Conservation (phyloP, 2,888 invertebrate genomes). For the Agrotis ipsilon region DNA sequence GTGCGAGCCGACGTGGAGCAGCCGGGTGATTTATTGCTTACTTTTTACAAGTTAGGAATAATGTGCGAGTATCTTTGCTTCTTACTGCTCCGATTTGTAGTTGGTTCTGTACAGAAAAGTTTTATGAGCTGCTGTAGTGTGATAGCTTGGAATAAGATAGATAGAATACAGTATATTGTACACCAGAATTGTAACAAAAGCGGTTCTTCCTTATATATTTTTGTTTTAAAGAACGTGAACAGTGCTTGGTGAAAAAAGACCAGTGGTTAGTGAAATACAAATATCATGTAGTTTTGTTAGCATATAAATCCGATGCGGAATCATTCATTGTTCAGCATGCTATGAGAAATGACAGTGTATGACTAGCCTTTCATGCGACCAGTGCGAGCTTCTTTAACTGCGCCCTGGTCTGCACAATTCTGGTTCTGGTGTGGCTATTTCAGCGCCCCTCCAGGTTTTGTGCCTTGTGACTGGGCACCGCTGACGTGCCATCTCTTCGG, state of each 20-base stretch:
- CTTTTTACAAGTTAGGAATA: conserved; percentile 62
- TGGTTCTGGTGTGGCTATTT: too few species aligned
- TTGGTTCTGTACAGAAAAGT: conserved; percentile 27
- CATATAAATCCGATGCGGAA: neutral
- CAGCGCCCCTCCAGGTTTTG: too few species aligned
- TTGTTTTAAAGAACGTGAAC: neutral
- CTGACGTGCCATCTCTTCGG: too few species aligned
- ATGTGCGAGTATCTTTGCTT: conserved; percentile 58
- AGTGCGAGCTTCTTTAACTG: too few species aligned
- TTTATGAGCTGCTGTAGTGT: conserved; percentile 33
- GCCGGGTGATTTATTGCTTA: conserved; percentile 61
- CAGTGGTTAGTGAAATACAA: conserved; percentile 9
- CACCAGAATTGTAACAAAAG: too few species aligned
- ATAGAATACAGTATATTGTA: too few species aligned
- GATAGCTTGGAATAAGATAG: conserved; percentile 28
- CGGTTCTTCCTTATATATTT: too few species aligned
- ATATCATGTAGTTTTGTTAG: neutral
- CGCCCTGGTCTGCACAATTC: too few species aligned
- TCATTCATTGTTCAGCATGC: too few species aligned
- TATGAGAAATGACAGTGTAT: too few species aligned
- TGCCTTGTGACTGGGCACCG: too few species aligned
- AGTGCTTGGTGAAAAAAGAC: conserved; percentile 5
- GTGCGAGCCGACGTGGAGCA: conserved; percentile 46
- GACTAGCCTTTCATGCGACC: too few species aligned
- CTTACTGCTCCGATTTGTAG: conserved; percentile 52